A percentile compares a stretch with the other conserved stretches of the same genome.
These are phyloP conservation scores for Sebastes wilsoni DNA, from an alignment of 2,797 vertebrate genomes.

Conservation along the genomic window DNA sequence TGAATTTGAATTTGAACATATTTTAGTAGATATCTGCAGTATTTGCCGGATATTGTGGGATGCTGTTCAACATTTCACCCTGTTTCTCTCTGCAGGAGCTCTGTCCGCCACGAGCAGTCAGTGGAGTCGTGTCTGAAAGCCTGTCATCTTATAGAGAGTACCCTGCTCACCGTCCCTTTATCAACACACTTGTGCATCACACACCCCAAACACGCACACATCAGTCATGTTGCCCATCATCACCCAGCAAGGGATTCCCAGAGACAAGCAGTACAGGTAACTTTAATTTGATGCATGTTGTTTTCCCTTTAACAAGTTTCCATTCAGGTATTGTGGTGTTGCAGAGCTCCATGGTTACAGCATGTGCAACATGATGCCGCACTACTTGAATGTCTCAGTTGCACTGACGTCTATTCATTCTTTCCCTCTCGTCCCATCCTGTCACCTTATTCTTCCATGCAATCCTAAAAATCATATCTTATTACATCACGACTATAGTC, in stretches of 20 bases:
- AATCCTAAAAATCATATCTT: background rate
- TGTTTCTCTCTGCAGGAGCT: constrained; percentile 51
- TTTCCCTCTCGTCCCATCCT: background rate
- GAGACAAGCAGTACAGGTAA: constrained; percentile 93
- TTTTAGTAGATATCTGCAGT: background rate
- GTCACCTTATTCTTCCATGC: background rate
- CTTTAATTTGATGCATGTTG: background rate
- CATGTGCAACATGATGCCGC: constrained; percentile 69
- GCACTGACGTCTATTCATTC: constrained; percentile 43
- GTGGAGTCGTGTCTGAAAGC: constrained; percentile 71
- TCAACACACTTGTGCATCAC: constrained; percentile 77
- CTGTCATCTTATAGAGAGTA: constrained; percentile 88
- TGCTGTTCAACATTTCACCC: background rate
- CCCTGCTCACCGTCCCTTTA: constrained; percentile 86
- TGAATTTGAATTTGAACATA: too few species aligned
- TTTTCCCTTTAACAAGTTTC: constrained; percentile 33
- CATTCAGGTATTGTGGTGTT: constrained; percentile 50
- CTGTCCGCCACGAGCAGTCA: constrained; percentile 9
- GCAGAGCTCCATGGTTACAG: constrained; percentile 76
- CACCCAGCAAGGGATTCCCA: constrained; percentile 87
- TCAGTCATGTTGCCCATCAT: constrained; percentile 55
- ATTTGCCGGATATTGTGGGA: background rate
- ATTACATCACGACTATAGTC: background rate
- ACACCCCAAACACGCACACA: constrained; percentile 24
- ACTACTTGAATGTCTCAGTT: constrained; percentile 51